A percentile compares a stretch with the other conserved stretches of the same genome.
Evolutionary conservation across 1,140 invertebrate genomes (phyloP).

Genomic region (Macrobrachium nipponense): DNA sequence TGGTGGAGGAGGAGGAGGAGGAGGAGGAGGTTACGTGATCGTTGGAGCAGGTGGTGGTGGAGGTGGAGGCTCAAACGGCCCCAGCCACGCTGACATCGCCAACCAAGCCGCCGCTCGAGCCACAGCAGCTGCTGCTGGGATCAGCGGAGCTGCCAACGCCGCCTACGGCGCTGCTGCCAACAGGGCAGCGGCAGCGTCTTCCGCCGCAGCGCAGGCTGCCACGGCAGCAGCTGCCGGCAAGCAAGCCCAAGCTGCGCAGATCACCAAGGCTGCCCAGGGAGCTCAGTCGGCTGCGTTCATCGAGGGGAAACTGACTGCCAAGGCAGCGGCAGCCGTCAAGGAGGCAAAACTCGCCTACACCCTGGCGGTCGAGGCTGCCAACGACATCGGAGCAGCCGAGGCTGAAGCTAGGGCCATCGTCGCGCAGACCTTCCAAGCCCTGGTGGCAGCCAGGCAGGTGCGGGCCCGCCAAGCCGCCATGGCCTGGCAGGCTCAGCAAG

Average conservation of each 20-base stretch:
- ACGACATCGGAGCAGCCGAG: conserved; percentile 55
- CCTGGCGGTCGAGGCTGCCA: conserved; percentile 13
- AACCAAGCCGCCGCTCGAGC: conserved; percentile 12
- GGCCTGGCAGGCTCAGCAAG: conserved; percentile 47
- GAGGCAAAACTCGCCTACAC: conserved; percentile 27
- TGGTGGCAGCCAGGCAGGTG: conserved; percentile 28
- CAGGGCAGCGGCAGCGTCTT: conserved; percentile 15
- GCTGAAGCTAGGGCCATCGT: conserved; percentile 48
- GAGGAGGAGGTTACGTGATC: conserved; percentile 38
- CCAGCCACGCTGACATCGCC: conserved; percentile 28
- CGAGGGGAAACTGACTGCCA: conserved; percentile 12
- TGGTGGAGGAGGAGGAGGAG: conserved; percentile 1
- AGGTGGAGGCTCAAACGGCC: not conserved
- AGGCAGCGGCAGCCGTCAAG: conserved; percentile 5
- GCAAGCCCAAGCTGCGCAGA: conserved; percentile 20
- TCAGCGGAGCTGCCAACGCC: conserved; percentile 34
- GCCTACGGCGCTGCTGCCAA: conserved; percentile 28
- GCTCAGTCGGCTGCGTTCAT: conserved; percentile 12
- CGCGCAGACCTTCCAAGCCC: conserved; percentile 30
- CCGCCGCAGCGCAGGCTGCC: conserved; percentile 23
- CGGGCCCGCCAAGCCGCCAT: conserved; percentile 19
- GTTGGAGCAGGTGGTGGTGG: conserved; percentile 35
- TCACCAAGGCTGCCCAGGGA: conserved; percentile 24
- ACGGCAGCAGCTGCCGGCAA: conserved; percentile 20
- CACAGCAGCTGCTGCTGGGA: conserved; percentile 14